Conservation (phyloP, 2,888 invertebrate genomes). For the Creontiades dilutus region DNA sequence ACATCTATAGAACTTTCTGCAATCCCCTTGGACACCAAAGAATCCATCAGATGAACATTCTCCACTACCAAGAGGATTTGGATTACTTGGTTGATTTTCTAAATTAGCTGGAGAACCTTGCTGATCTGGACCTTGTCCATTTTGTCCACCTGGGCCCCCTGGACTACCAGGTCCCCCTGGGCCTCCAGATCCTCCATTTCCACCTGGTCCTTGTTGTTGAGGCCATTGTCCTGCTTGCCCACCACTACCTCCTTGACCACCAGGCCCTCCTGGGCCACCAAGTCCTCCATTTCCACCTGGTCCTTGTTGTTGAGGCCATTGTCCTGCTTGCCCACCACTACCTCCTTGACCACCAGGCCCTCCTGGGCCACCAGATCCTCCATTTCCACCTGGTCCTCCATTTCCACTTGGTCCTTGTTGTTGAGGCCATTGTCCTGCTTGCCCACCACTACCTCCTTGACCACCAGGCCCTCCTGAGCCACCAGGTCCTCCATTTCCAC, state of each 20-base stretch:
- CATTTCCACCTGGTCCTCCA: slow-evolving; percentile 39
- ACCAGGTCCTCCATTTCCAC: slow-evolving; percentile 25
- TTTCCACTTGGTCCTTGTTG: slow-evolving; percentile 32
- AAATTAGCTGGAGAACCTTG: slow-evolving; percentile 21
- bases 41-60: slow-evolving; percentile 76
- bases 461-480: slow-evolving; percentile 37
- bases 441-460: slow-evolving; percentile 39
- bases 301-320: slow-evolving; percentile 35
- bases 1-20: slow-evolving; percentile 79
- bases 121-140: neutral
- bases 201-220: slow-evolving; percentile 38
- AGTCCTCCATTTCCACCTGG: slow-evolving; percentile 43
- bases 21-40: slow-evolving; percentile 77
- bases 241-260: neutral
- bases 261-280: neutral
- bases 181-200: slow-evolving; percentile 33
- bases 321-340: neutral
- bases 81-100: neutral
- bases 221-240: slow-evolving; percentile 50
- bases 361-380: slow-evolving; percentile 35
- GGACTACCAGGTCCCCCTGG: slow-evolving; percentile 35
- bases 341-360: slow-evolving; percentile 16
- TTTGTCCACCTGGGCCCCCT: slow-evolving; percentile 2
- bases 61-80: slow-evolving; percentile 57
- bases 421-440: slow-evolving; percentile 40